Conservation (phyloP, 2,797 vertebrate species). For the Aulostomus chinensis region DNA sequence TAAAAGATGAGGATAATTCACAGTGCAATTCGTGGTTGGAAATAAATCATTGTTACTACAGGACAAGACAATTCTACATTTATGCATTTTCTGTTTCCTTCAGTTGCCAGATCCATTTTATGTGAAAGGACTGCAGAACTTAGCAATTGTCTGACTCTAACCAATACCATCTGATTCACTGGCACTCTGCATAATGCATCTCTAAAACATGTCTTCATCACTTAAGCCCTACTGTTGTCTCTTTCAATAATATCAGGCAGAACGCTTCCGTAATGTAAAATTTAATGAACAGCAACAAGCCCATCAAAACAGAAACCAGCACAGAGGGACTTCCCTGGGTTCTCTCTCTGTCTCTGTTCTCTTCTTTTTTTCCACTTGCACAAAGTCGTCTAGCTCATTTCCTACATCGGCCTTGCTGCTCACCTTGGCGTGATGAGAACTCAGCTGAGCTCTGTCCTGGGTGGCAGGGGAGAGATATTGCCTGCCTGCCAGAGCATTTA, state of each 20-base stretch:
- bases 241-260: conserved; percentile 54
- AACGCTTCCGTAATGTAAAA: conserved; percentile 61
- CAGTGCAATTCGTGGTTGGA: too few species aligned
- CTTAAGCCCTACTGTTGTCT: conserved; percentile 25
- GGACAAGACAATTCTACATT: too few species aligned
- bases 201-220: conserved; percentile 45
- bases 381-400: conserved; percentile 46
- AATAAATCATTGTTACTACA: too few species aligned
- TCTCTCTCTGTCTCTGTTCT: conserved; percentile 12
- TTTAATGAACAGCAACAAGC: conserved; percentile 69
- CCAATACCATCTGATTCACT: conserved; percentile 52
- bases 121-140: neutral
- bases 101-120: too few species aligned
- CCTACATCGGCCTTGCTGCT: conserved; percentile 26
- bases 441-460: conserved; percentile 34
- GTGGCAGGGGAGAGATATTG: conserved; percentile 26
- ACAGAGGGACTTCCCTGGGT: conserved; percentile 39
- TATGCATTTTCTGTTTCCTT: too few species aligned
- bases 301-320: conserved; percentile 54
- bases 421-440: conserved; percentile 57
- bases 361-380: neutral
- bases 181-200: conserved; percentile 55
- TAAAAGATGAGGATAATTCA: too few species aligned
- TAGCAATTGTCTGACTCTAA: conserved; percentile 18
- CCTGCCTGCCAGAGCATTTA: conserved; percentile 44